Percentiles rank a stretch among this genome's conserved stretches.
Evolutionary conservation across 2,888 invertebrate species (phyloP).

Genomic region (Drepanosiphum platanoidis): DNA sequence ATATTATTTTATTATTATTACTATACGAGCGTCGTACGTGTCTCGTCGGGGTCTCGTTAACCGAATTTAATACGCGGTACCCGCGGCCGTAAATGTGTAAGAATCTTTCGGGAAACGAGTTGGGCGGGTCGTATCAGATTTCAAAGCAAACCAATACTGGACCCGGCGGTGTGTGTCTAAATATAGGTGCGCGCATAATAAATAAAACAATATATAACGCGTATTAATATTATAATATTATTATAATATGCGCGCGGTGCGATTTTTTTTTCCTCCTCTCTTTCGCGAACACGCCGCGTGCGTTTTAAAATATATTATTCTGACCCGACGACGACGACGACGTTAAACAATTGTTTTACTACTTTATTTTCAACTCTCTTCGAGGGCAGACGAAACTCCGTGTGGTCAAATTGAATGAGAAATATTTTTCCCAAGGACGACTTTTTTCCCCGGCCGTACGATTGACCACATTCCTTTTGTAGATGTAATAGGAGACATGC

Average conservation of each 20-base stretch:
- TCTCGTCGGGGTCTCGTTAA: conserved; percentile 26
- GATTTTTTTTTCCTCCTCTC: conserved; percentile 9
- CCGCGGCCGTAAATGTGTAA: background rate
- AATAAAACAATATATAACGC: background rate
- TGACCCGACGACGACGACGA: background rate
- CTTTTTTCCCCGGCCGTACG: background rate
- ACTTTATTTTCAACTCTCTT: conserved; percentile 32
- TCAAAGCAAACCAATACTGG: conserved; percentile 34
- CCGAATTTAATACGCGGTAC: conserved; percentile 18
- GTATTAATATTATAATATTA: no score
- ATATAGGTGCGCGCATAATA: no score
- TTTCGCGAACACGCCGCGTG: conserved; percentile 11
- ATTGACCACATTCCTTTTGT: background rate
- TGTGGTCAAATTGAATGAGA: conserved; percentile 41
- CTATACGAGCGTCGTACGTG: background rate
- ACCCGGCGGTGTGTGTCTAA: background rate
- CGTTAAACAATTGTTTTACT: conserved; percentile 37
- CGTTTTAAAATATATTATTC: conserved; percentile 23
- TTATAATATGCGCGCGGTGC: background rate
- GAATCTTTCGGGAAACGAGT: conserved; percentile 33
- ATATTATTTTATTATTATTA: background rate
- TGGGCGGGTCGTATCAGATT: conserved; percentile 50
- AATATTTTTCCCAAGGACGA: conserved; percentile 28
- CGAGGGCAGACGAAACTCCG: conserved; percentile 3
- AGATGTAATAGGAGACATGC: background rate